Evolutionary conservation across 2,888 invertebrate species (phyloP).

Genomic region (Spodoptera picta): DNA sequence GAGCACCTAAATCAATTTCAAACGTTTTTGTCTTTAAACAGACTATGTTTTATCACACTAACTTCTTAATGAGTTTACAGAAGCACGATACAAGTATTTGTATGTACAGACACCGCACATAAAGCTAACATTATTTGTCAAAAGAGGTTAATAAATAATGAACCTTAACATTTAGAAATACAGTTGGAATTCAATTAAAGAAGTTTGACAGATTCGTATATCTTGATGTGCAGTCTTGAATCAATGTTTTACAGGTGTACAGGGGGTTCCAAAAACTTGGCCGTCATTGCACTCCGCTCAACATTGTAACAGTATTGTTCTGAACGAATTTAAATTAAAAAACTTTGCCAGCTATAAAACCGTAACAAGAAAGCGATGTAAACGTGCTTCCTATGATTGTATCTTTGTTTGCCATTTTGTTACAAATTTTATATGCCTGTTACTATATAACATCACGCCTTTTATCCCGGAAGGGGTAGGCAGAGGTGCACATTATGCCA

Average conservation of each 20-base stretch:
- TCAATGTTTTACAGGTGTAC: slow-evolving; percentile 48
- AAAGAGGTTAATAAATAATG: no score
- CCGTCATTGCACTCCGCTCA: slow-evolving; percentile 44
- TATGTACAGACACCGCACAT: slow-evolving; percentile 20
- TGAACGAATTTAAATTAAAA: slow-evolving; percentile 68
- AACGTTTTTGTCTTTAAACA: slow-evolving; percentile 31
- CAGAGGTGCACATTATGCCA: no score
- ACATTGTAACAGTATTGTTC: slow-evolving; percentile 58
- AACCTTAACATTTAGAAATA: no score
- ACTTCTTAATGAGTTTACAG: slow-evolving; percentile 47
- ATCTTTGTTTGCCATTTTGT: slow-evolving; percentile 57
- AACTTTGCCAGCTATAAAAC: slow-evolving; percentile 58
- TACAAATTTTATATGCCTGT: background rate
- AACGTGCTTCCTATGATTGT: slow-evolving; percentile 50
- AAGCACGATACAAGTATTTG: slow-evolving; percentile 19
- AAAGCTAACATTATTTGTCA: no score
- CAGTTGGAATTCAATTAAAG: no score
- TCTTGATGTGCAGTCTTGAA: slow-evolving; percentile 7
- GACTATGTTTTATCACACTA: slow-evolving; percentile 31
- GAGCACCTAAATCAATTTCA: slow-evolving; percentile 44
- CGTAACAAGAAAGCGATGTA: slow-evolving; percentile 61
- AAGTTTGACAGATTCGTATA: no score
- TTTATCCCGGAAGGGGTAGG: no score
- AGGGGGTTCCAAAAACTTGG: slow-evolving; percentile 46
- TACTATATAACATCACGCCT: no score